Percentiles rank a stretch among this genome's conserved stretches.
Evolutionary conservation across 1,140 invertebrate species (phyloP).

Genomic region (Bathynomus jamesi): DNA sequence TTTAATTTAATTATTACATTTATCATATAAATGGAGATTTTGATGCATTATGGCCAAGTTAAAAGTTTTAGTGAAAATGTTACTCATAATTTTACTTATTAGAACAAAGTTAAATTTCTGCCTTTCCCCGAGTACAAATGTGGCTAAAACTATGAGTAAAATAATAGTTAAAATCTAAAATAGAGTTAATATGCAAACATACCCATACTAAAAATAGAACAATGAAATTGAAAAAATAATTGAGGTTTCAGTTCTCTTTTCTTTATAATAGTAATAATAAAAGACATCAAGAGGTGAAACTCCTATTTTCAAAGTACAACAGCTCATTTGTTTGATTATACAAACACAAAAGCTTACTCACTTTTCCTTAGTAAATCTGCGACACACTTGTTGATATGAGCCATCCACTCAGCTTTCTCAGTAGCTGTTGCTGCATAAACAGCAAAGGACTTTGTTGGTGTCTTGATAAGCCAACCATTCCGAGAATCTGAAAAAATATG

Average conservation of each 20-base stretch:
- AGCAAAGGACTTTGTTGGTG: constrained; percentile 96
- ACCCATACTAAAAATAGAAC: no score
- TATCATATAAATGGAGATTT: no score
- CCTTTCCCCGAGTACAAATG: no score
- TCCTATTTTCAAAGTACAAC: no score
- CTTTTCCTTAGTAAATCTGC: constrained; percentile 89
- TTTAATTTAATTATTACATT: no score
- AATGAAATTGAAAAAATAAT: background rate
- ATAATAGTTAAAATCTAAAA: no score
- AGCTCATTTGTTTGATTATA: background rate
- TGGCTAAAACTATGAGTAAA: no score
- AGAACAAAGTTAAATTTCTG: no score
- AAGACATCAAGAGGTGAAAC: background rate
- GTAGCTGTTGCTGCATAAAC: constrained; percentile 96
- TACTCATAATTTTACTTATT: no score
- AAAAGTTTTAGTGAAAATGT: no score
- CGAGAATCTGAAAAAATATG: constrained; percentile 60
- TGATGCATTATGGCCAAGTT: no score
- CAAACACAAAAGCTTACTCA: constrained; percentile 46
- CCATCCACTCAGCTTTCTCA: constrained; percentile 99
- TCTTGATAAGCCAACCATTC: constrained; percentile 97
- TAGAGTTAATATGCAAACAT: no score
- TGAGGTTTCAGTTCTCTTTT: background rate
- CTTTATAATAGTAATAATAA: background rate
- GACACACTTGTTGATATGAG: constrained; percentile 97